These are phyloP conservation scores for Nemotelus nigrinus DNA, from an alignment of 2,888 invertebrate genomes.

Conservation along the genomic window DNA sequence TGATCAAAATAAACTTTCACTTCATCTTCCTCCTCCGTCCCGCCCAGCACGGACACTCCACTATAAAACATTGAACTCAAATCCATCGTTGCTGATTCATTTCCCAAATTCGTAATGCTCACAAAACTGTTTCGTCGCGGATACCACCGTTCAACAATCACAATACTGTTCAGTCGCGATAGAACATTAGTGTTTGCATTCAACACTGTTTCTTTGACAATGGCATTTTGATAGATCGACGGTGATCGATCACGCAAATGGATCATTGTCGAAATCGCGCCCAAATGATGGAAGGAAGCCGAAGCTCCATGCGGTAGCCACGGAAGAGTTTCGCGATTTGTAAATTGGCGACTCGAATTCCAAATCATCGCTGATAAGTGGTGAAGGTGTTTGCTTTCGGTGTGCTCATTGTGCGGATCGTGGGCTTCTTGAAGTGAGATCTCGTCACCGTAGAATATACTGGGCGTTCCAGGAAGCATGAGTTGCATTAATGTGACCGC, in stretches of 20 bases:
- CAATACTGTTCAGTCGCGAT: slow-evolving; percentile 71
- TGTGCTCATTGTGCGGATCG: slow-evolving; percentile 69
- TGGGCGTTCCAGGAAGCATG: slow-evolving; percentile 85
- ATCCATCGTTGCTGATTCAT: slow-evolving; percentile 71
- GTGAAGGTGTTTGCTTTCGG: slow-evolving; percentile 71
- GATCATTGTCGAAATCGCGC: slow-evolving; percentile 70
- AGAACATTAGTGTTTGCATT: slow-evolving; percentile 76
- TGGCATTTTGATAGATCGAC: slow-evolving; percentile 77
- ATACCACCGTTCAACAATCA: slow-evolving; percentile 80
- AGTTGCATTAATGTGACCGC: slow-evolving; percentile 79
- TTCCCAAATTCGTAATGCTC: slow-evolving; percentile 78
- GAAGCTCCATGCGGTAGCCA: slow-evolving; percentile 73
- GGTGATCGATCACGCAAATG: slow-evolving; percentile 72
- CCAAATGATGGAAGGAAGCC: slow-evolving; percentile 67
- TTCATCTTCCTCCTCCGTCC: slow-evolving; percentile 50
- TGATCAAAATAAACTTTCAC: slow-evolving; percentile 64
- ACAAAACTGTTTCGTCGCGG: slow-evolving; percentile 82
- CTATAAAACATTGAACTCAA: slow-evolving; percentile 81
- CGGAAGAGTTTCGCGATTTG: slow-evolving; percentile 67
- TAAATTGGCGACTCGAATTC: slow-evolving; percentile 65
- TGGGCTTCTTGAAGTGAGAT: slow-evolving; percentile 74
- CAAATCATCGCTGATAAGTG: slow-evolving; percentile 79
- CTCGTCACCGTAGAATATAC: slow-evolving; percentile 93
- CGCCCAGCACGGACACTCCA: slow-evolving; percentile 65
- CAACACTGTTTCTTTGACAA: slow-evolving; percentile 72